These are phyloP conservation scores for Hydropsyche tenuis DNA, from an alignment of 1,140 invertebrate genomes.

Conservation along the genomic window DNA sequence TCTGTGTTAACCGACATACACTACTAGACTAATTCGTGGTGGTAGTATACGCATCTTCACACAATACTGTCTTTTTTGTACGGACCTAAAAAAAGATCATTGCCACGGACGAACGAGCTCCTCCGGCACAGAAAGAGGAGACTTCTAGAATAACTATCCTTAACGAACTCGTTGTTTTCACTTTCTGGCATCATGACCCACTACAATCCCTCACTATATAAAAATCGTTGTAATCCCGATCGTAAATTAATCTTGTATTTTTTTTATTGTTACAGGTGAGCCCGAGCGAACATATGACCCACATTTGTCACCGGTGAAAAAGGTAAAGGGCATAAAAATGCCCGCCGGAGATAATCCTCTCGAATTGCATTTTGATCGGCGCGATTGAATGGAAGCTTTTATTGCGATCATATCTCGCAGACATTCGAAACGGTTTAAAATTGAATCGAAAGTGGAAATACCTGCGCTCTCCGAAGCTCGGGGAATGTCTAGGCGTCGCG, in stretches of 20 bases:
- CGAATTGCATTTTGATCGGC: background rate
- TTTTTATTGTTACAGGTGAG: slow-evolving; percentile 16
- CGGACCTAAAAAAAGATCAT: background rate
- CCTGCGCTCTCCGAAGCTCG: too few species aligned
- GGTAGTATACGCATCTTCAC: slow-evolving; percentile 6
- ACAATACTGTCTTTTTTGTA: background rate
- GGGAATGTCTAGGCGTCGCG: too few species aligned
- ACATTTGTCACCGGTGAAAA: background rate
- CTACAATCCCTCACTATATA: background rate
- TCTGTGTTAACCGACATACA: background rate
- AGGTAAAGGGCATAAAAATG: background rate
- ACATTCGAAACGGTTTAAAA: too few species aligned
- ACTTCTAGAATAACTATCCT: background rate
- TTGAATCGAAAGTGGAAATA: too few species aligned
- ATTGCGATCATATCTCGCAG: too few species aligned
- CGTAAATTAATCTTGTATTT: background rate
- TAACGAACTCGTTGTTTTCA: slow-evolving; percentile 5
- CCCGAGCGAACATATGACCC: background rate
- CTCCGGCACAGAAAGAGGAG: background rate
- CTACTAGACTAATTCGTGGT: slow-evolving; percentile 5
- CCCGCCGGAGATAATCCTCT: background rate
- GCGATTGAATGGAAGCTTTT: too few species aligned
- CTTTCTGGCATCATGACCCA: slow-evolving; percentile 21
- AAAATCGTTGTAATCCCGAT: background rate
- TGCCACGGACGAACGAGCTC: background rate